Evolutionary conservation across 2,113 vertebrate genomes (phyloP).

Genomic region (Tonatia bakeri): DNA sequence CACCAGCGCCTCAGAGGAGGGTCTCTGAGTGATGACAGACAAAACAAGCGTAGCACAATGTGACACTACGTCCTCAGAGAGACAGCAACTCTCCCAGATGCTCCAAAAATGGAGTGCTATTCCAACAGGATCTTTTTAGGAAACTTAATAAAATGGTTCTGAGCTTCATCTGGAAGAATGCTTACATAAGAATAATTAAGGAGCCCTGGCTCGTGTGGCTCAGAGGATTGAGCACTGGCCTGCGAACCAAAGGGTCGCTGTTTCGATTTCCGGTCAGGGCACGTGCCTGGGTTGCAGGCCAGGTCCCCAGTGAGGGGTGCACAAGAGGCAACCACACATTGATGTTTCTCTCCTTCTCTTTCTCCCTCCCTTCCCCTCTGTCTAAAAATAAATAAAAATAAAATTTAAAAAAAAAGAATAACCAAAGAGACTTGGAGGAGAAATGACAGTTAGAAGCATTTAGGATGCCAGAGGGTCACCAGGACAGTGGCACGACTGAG

Average conservation of each 20-base stretch:
- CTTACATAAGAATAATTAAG: not conserved
- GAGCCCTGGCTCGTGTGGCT: not conserved
- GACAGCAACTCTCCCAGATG: not conserved
- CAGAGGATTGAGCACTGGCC: too few relatives aligned
- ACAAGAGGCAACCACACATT: too few relatives aligned
- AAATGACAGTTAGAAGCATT: not conserved
- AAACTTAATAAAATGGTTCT: not conserved
- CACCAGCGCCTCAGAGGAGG: conserved; percentile 88
- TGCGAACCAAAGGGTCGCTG: too few relatives aligned
- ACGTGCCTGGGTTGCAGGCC: too few relatives aligned
- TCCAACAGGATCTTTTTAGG: not conserved
- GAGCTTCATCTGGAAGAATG: not conserved
- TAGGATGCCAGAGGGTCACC: not conserved
- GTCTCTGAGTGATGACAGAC: conserved; percentile 75
- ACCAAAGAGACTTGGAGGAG: not conserved
- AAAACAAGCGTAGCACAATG: not conserved
- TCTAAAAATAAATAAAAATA: too few relatives aligned
- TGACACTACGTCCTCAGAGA: not conserved
- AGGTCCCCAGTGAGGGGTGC: too few relatives aligned
- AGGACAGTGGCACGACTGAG: not conserved
- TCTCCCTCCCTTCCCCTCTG: too few relatives aligned
- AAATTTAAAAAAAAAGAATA: not conserved
- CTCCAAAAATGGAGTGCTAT: not conserved
- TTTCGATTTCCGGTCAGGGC: too few relatives aligned
- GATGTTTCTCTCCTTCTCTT: too few relatives aligned